Evolutionary conservation across 2,797 vertebrate genomes (phyloP), one percentile per base, ranked within the genome.

Genomic region (Champsocephalus esox): DNA sequence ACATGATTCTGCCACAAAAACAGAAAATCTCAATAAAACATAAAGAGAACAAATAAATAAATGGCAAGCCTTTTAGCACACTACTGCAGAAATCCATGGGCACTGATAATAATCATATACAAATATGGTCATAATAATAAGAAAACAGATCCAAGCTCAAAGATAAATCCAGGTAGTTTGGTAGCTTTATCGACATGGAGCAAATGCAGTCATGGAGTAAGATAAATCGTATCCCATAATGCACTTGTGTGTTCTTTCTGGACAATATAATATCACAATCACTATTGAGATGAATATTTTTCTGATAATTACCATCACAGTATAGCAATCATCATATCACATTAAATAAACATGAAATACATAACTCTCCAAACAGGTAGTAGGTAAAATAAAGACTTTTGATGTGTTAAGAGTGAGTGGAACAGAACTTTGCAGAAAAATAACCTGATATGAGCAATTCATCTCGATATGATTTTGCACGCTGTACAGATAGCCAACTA

Each of bases 1-100:
- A 70, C 8, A 57, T 60, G 32, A 75, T 56, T 54, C 48, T 77
- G 43, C 21, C 44, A 50, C 11, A 65, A 70, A 70, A 61, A 81
- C 34, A 61, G 43, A 56, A 16, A 48, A 50, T 50, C 21, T 62
- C n/a, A 45, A n/a, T 64, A 4, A 62, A 45, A 70, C 24, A 19
- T 16, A 50, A 52, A 73, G 28, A 4, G 1, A 17, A 58, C 71
- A 65, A 65, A 0, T 63, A 77, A 28, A 6, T 2, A 9, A 8
- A 49, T 19, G 43, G 44, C 5, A 24, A 0, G 32, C 19, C n/a
- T 66, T 81, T 64, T n/a, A 65, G 12, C 17, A 79, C 17, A 54
- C 50, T 50, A 56, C 34, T 24, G 9, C 12, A 56, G 28, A 66
- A 56, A 76, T 41, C 2, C 4, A 46, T 54, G 14, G 74, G 46